Percentiles rank a stretch among this genome's conserved stretches.
Conservation (phyloP, 2,797 vertebrate species). For the Macrochelys suwanniensis region DNA sequence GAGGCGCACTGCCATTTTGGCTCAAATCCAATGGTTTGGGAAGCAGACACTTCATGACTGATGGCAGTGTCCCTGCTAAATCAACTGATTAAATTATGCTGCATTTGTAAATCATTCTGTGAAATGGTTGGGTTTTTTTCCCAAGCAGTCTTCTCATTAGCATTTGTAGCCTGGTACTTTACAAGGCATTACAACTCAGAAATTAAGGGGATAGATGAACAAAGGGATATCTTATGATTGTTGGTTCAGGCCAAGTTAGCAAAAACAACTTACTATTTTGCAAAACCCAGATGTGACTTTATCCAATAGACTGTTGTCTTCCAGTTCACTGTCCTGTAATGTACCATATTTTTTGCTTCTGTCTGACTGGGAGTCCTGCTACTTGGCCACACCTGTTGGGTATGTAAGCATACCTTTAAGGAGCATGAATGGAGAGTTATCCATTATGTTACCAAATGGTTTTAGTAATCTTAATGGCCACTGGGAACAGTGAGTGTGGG, state of each 20-base stretch:
- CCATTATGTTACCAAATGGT: no score
- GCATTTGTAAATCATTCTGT: neutral
- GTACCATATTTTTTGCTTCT: neutral
- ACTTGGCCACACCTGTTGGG: neutral
- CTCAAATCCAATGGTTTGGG: neutral
- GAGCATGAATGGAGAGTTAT: neutral
- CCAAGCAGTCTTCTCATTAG: neutral
- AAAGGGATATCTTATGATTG: neutral
- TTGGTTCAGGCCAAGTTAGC: neutral
- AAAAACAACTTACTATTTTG: neutral
- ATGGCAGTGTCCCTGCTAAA: neutral
- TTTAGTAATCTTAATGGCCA: neutral
- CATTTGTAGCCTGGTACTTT: neutral
- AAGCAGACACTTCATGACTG: neutral
- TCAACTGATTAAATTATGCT: neutral
- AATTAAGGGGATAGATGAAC: neutral
- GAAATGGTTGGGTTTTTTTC: neutral
- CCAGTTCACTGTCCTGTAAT: neutral
- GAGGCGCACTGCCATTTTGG: neutral
- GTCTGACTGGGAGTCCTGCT: neutral
- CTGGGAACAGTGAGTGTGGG: neutral
- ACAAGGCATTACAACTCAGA: neutral
- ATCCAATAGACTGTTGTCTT: neutral
- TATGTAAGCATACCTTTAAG: neutral
- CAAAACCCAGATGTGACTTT: neutral